Conservation (phyloP, 2,888 invertebrate genomes). For the Meliscaeva auricollis region DNA sequence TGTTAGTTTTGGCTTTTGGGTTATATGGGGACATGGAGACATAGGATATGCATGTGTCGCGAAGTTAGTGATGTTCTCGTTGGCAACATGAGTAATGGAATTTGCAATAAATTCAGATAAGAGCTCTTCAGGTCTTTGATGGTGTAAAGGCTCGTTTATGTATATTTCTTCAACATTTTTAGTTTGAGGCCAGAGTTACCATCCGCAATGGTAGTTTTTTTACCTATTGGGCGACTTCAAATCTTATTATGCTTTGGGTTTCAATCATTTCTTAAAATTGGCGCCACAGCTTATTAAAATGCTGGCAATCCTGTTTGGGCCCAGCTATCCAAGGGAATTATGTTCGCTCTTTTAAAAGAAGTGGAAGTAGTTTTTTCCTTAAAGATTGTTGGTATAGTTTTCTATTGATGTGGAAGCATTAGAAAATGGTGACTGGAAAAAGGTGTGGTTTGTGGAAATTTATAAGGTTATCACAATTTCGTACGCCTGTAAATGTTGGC, state of each 20-base stretch:
- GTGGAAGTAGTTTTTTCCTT: no score
- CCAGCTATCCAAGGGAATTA: neutral
- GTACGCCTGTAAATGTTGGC: neutral
- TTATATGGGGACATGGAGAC: conserved; percentile 66
- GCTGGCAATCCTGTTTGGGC: neutral
- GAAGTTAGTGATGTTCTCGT: conserved; percentile 73
- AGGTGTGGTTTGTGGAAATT: conserved; percentile 51
- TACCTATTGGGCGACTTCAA: neutral
- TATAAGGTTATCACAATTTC: conserved; percentile 28
- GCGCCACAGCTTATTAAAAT: neutral
- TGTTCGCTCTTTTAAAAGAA: neutral
- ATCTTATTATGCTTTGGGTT: no score
- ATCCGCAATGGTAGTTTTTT: neutral
- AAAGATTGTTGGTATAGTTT: no score
- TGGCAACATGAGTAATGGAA: conserved; percentile 76
- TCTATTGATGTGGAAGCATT: conserved; percentile 7
- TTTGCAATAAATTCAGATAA: conserved; percentile 75
- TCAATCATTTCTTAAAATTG: neutral
- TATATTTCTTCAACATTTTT: no score
- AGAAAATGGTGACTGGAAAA: conserved; percentile 36
- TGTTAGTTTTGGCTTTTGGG: conserved; percentile 72
- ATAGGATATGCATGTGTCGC: conserved; percentile 62
- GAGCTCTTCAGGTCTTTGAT: conserved; percentile 63
- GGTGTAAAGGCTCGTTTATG: neutral
- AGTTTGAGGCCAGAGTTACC: neutral